A percentile compares a stretch with the other conserved stretches of the same genome.
Conservation (phyloP, 2,888 invertebrate genomes). For the Homarus gammarus region DNA sequence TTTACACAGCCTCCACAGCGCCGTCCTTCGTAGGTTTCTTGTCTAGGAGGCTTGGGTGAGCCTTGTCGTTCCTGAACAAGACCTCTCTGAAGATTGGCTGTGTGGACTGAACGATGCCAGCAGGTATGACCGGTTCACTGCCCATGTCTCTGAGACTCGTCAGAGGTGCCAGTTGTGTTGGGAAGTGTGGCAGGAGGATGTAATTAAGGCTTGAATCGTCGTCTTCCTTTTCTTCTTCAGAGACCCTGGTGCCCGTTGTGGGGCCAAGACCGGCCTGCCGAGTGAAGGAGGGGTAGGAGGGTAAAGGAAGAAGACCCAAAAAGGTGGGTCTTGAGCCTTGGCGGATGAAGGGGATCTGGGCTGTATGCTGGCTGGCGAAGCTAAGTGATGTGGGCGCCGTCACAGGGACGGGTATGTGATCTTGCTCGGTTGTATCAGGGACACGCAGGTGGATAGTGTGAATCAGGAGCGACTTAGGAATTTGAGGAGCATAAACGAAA, state of each 20-base stretch:
- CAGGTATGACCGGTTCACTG: slow-evolving; percentile 32
- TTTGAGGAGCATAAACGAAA: neutral
- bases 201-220: neutral
- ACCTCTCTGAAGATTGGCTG: slow-evolving; percentile 27
- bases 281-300: neutral
- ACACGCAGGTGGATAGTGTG: slow-evolving; percentile 24
- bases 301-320: neutral
- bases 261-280: neutral
- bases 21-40: slow-evolving; percentile 13
- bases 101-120: slow-evolving; percentile 43
- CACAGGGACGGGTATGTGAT: neutral
- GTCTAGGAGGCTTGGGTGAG: slow-evolving; percentile 39
- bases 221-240: slow-evolving; percentile 1
- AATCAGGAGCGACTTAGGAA: neutral
- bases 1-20: neutral
- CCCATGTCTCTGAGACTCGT: neutral
- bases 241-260: neutral
- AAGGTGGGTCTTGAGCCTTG: neutral
- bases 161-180: slow-evolving; percentile 20
- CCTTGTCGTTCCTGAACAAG: slow-evolving; percentile 48
- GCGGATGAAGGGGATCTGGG: slow-evolving; percentile 19
- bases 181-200: slow-evolving; percentile 32
- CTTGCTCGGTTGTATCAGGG: neutral
- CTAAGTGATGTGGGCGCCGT: slow-evolving; percentile 12
- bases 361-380: slow-evolving; percentile 27